A percentile compares a stretch with the other conserved stretches of the same genome.
Evolutionary conservation across 2,797 vertebrate genomes (phyloP).

Genomic region (Danio albolineatus): DNA sequence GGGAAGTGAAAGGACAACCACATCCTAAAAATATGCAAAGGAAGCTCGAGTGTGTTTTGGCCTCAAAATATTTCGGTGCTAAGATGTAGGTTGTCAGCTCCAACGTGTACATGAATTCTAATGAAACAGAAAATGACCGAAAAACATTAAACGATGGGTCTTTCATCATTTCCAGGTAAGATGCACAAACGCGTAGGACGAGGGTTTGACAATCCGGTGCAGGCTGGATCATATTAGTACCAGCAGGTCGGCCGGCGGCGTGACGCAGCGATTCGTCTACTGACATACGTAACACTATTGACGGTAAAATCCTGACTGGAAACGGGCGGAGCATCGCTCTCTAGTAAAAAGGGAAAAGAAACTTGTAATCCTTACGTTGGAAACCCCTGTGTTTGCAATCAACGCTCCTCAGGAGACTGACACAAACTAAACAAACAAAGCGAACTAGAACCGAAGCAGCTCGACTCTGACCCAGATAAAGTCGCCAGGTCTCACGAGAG

Average conservation of each 20-base stretch:
- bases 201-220: conserved; percentile 23
- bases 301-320: conserved; percentile 75
- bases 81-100: background rate
- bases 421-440: conserved; percentile 27
- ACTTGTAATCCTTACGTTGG: conserved; percentile 39
- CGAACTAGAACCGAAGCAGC: background rate
- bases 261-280: conserved; percentile 80
- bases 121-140: background rate
- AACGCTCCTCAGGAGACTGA: background rate
- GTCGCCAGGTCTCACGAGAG: background rate
- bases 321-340: conserved; percentile 71
- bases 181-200: background rate
- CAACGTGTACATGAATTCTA: background rate
- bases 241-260: conserved; percentile 45
- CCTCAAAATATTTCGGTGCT: background rate
- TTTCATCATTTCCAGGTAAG: background rate
- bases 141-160: background rate
- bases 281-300: conserved; percentile 77
- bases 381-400: conserved; percentile 51
- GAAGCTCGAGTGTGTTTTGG: conserved; percentile 18
- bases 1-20: conserved; percentile 42
- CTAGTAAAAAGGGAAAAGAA: conserved; percentile 61
- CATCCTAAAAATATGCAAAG: conserved; percentile 35
- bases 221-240: conserved; percentile 38
- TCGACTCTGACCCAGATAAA: background rate